A percentile compares a stretch with the other conserved stretches of the same genome.
Evolutionary conservation across 2,797 vertebrate species (phyloP).

Genomic region (Hozukius guyotensis): DNA sequence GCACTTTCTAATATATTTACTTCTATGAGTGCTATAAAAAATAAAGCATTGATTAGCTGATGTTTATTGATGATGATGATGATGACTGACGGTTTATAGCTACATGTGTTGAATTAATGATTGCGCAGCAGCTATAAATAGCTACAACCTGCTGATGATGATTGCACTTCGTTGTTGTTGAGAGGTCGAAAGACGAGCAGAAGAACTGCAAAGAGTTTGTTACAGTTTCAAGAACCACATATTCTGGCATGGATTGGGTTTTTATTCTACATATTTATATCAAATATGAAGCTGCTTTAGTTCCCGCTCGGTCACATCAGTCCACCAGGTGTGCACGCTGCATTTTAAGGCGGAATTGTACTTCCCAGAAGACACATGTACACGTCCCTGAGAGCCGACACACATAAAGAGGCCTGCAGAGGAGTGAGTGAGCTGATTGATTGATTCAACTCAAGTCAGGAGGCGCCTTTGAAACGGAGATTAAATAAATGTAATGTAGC

Average conservation of each 20-base stretch:
- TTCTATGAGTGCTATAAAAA: not conserved
- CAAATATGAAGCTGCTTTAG: not conserved
- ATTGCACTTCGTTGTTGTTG: not conserved
- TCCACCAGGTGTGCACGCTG: not conserved
- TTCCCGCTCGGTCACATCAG: not conserved
- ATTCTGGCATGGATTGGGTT: not conserved
- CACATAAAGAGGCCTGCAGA: not conserved
- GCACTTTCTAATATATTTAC: not conserved
- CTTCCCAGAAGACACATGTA: not conserved
- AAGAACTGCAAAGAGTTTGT: not conserved
- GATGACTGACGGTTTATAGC: not conserved
- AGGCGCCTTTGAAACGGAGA: not conserved
- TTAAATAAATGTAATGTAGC: not conserved
- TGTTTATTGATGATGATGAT: not conserved
- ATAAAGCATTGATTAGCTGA: not conserved
- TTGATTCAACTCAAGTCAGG: not conserved
- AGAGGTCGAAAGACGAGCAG: not conserved
- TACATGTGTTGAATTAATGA: conserved; percentile 13
- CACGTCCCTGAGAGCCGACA: not conserved
- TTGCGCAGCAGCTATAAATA: not conserved
- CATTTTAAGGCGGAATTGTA: not conserved
- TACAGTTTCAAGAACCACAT: not conserved
- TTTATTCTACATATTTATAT: not conserved
- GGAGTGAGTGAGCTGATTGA: not conserved
- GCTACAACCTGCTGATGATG: not conserved